phyloP scores from a whole-genome alignment of 2,888 invertebrate species.

The Hirtodrosophila histrioides region DNA sequence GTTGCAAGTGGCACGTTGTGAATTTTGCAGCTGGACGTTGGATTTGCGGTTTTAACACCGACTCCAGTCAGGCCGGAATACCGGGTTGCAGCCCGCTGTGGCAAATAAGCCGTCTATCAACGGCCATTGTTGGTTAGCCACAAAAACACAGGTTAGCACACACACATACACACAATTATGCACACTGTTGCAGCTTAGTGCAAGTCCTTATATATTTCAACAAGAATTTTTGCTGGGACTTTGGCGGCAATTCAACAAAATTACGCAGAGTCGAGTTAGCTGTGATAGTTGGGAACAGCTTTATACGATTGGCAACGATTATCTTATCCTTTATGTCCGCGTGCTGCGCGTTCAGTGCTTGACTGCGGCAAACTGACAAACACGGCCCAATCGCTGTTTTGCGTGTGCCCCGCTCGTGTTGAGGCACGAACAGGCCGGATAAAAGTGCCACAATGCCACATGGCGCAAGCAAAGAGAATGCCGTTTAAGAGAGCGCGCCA shows the following conservation, averaged over 20 bases:
- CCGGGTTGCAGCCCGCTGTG: conserved; percentile 22
- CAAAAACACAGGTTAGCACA: conserved; percentile 10
- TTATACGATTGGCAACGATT: background rate
- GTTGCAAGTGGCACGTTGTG: conserved; percentile 65
- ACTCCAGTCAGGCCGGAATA: conserved; percentile 27
- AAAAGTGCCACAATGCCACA: conserved; percentile 31
- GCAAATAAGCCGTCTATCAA: conserved; percentile 46
- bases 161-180: conserved; percentile 5
- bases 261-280: conserved; percentile 19
- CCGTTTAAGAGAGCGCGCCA: conserved; percentile 30
- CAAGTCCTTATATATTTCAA: conserved; percentile 21
- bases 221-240: conserved; percentile 20
- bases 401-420: conserved; percentile 57
- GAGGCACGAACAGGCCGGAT: conserved; percentile 49
- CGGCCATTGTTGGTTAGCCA: conserved; percentile 46
- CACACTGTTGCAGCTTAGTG: conserved; percentile 2
- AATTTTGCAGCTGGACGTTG: conserved; percentile 62
- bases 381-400: conserved; percentile 27
- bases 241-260: conserved; percentile 37
- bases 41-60: conserved; percentile 64
- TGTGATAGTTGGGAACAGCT: background rate
- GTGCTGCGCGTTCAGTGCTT: conserved; percentile 67
- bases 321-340: conserved; percentile 54
- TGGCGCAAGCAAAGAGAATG: conserved; percentile 39
- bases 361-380: conserved; percentile 76